Conservation (phyloP, 2,113 vertebrate species). For the Myotis lucifugus region DNA sequence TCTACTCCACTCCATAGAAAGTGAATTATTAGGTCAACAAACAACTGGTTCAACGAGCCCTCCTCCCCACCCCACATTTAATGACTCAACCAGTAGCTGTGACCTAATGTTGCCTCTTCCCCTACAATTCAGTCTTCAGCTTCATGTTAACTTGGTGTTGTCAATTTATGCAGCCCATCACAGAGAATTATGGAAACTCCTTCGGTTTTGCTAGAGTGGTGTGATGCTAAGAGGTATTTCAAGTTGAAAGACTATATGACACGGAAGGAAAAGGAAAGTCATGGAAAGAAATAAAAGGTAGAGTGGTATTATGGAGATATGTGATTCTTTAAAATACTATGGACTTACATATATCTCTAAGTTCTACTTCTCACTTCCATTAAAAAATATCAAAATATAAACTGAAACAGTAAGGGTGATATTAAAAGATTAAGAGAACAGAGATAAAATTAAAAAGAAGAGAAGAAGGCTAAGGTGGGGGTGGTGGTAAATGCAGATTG, state of each 20-base stretch:
- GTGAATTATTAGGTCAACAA: neutral
- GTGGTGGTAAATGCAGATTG: neutral
- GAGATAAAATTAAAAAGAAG: constrained; percentile 2
- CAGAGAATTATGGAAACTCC: neutral
- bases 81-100: neutral
- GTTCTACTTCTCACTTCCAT: neutral
- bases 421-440: constrained; percentile 27
- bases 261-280: neutral
- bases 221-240: neutral
- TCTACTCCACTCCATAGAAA: neutral
- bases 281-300: neutral
- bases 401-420: neutral
- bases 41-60: neutral
- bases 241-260: neutral
- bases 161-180: neutral
- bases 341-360: neutral
- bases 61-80: neutral
- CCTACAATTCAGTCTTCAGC: neutral
- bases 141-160: neutral
- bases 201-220: neutral
- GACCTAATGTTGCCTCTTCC: neutral
- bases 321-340: neutral
- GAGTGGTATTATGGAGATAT: neutral
- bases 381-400: constrained; percentile 52
- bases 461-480: neutral